Conservation (phyloP, 1,140 invertebrate species). For the Bombus terrestris region DNA sequence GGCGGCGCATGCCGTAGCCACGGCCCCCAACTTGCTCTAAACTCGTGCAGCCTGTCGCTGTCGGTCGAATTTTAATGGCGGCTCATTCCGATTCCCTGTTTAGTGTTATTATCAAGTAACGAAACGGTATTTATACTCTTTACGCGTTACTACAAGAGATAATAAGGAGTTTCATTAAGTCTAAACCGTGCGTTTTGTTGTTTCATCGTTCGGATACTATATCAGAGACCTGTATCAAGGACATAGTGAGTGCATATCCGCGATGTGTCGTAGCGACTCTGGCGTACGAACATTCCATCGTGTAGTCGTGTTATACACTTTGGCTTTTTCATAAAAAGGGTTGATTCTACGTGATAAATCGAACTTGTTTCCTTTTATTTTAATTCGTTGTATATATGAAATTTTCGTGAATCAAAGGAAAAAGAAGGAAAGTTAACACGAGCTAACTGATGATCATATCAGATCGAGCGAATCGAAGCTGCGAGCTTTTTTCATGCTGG, state of each 20-base stretch:
- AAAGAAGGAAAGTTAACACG: not conserved
- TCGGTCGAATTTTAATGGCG: conserved; percentile 81
- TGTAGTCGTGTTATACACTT: conserved; percentile 44
- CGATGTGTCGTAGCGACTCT: conserved; percentile 72
- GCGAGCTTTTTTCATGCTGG: conserved; percentile 28
- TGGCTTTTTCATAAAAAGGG: conserved; percentile 49
- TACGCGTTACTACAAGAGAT: conserved; percentile 21
- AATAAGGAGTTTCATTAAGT: conserved; percentile 10
- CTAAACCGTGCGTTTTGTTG: not conserved
- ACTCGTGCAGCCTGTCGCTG: conserved; percentile 67
- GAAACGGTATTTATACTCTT: conserved; percentile 50
- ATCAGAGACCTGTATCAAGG: conserved; percentile 32
- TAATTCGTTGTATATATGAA: not conserved
- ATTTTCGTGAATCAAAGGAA: no score
- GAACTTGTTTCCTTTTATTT: not conserved
- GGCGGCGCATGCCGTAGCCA: conserved; percentile 72
- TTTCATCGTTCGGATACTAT: conserved; percentile 12
- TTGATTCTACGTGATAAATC: conserved; percentile 33
- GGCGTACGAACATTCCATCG: conserved; percentile 58
- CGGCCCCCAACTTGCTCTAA: conserved; percentile 68
- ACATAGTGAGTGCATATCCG: conserved; percentile 73
- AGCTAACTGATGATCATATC: conserved; percentile 40
- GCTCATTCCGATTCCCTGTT: conserved; percentile 72
- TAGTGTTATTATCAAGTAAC: conserved; percentile 77
- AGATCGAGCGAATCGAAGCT: conserved; percentile 36